Evolutionary conservation across 2,888 invertebrate species (phyloP).

Genomic region (Pammene fasciana): DNA sequence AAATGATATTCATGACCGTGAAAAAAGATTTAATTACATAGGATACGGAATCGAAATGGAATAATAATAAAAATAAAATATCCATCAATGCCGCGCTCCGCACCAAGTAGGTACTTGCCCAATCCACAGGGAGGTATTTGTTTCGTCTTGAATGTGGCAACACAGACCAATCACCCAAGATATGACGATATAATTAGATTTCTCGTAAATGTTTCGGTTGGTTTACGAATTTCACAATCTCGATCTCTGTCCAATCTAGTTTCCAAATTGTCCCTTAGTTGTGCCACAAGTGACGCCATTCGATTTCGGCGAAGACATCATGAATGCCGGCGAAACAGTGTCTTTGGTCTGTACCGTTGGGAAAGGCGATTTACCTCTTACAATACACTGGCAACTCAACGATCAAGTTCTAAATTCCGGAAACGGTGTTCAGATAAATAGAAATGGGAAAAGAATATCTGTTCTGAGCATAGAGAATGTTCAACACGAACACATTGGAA

Average conservation of each 20-base stretch:
- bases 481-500: slow-evolving; percentile 84
- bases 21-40: background rate
- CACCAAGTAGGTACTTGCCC: too few relatives aligned
- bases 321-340: slow-evolving; percentile 89
- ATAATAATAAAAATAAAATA: too few relatives aligned
- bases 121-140: too few relatives aligned
- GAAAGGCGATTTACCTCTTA: slow-evolving; percentile 88
- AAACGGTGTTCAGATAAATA: slow-evolving; percentile 84
- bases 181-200: too few relatives aligned
- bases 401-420: slow-evolving; percentile 77
- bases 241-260: slow-evolving; percentile 16
- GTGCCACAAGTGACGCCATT: slow-evolving; percentile 91
- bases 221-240: background rate
- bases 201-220: background rate
- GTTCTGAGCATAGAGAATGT: slow-evolving; percentile 86
- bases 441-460: slow-evolving; percentile 86
- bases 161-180: too few relatives aligned
- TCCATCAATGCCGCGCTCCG: too few relatives aligned
- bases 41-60: too few relatives aligned
- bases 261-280: slow-evolving; percentile 75
- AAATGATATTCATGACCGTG: background rate
- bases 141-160: too few relatives aligned
- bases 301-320: slow-evolving; percentile 88
- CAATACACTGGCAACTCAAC: slow-evolving; percentile 88
- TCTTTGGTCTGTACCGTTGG: slow-evolving; percentile 87